Evolutionary conservation across 1,140 invertebrate genomes (phyloP).

Genomic region (Drosophila oshimai): DNA sequence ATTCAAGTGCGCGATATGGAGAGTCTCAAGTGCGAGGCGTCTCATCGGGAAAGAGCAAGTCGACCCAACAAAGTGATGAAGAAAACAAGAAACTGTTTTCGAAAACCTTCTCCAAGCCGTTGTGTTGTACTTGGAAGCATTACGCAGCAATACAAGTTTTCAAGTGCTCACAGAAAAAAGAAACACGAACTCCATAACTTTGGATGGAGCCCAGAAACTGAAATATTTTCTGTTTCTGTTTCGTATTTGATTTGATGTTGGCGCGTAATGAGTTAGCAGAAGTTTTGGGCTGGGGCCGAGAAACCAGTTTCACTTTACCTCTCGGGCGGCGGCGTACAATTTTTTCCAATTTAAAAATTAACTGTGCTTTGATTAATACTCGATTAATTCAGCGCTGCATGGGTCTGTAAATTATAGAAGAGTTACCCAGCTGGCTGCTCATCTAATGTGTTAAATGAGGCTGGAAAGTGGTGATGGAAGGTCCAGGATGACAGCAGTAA

Average conservation of each 20-base stretch:
- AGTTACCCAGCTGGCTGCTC: constrained; percentile 22
- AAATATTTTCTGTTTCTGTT: constrained; percentile 45
- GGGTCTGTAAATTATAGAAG: constrained; percentile 49
- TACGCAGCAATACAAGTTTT: constrained; percentile 74
- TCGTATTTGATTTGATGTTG: constrained; percentile 30
- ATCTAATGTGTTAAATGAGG: constrained; percentile 64
- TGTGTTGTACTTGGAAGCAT: constrained; percentile 41
- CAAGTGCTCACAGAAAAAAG: constrained; percentile 51
- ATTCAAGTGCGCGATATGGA: constrained; percentile 74
- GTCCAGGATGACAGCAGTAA: constrained; percentile 27
- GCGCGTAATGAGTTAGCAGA: constrained; percentile 55
- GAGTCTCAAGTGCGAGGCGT: constrained; percentile 57
- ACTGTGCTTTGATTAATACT: constrained; percentile 77
- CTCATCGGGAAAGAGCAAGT: constrained; percentile 23
- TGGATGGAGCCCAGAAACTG: too few species aligned
- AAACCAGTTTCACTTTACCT: constrained; percentile 51
- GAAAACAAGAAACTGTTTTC: constrained; percentile 55
- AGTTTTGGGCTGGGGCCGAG: constrained; percentile 21
- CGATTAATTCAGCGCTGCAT: constrained; percentile 68
- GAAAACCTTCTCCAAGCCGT: constrained; percentile 37
- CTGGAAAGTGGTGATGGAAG: neutral
- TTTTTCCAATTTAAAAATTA: constrained; percentile 73
- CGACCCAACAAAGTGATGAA: constrained; percentile 11
- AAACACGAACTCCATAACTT: neutral
- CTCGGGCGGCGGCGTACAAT: neutral